Evolutionary conservation across 2,888 invertebrate species (phyloP), one percentile per base, ranked within the genome.

Genomic region (Tethea ocularis): DNA sequence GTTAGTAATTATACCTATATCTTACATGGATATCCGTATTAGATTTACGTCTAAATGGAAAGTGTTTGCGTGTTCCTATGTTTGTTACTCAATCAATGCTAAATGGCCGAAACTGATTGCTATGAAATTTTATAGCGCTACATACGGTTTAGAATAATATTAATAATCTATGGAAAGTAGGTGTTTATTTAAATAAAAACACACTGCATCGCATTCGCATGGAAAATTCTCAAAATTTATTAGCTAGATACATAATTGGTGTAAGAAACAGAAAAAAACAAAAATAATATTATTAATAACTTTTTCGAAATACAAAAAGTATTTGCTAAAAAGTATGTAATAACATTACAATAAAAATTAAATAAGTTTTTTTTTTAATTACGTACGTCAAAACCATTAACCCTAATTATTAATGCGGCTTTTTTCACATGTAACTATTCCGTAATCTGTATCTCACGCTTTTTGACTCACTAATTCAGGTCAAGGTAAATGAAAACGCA

Each of bases 401-500:
- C 46, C 1, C 46, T 20, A 13, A 33, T 33, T 46, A 20, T 17
- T 20, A 10, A 46, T 46, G 46, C 17, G 46, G 20, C 10, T 46
- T 20, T 46, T 20, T 0, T 15, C n/a, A 38, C 56, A 46, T 46
- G 46, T 58, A 26, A 56, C 29, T 56, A 26, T 60, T 52, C 56
- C 57, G 56, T 41, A 59, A 57, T 59, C 52, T 13, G 33, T 15
- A 54, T 61, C 53, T 62, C 62, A 66, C 60, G 59, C 56, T 57
- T 64, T 53, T 53, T 58, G 33, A 41, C 54, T 56, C 58, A 52
- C 60, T 57, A 64, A n/a, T 61, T 55, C 58, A 56, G 59, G 62
- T 58, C 63, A 64, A 60, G 65, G 66, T 62, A 5, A 61, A 58
- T 63, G 52, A 65, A 61, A 61, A 62, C 58, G 57, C 62, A 67